Conservation (phyloP, 2,888 invertebrate genomes). For the Nycteola revayana region DNA sequence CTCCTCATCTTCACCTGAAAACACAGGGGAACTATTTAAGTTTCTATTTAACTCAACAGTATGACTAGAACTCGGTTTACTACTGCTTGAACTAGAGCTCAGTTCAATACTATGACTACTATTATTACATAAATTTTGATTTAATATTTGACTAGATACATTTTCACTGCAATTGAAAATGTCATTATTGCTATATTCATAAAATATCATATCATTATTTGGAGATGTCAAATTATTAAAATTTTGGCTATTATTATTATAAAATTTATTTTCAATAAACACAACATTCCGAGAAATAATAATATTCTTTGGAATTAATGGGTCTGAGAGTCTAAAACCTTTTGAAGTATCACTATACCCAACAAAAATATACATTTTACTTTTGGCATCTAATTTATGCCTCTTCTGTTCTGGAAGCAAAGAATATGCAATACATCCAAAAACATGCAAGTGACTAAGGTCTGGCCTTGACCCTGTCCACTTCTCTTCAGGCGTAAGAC, state of each 20-base stretch:
- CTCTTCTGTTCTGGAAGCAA: neutral
- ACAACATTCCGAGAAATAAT: neutral
- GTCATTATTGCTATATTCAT: neutral
- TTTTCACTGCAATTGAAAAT: neutral
- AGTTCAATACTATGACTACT: neutral
- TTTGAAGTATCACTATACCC: neutral
- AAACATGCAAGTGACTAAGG: conserved; percentile 2
- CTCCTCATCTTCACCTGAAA: too few species aligned
- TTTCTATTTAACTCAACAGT: too few species aligned
- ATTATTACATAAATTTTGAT: neutral
- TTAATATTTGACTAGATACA: neutral
- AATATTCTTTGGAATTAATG: neutral
- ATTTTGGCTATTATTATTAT: neutral
- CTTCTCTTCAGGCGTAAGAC: neutral
- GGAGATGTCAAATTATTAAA: too few species aligned
- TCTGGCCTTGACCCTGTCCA: conserved; percentile 4
- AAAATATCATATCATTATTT: neutral
- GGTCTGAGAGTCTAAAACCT: neutral
- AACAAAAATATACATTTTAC: neutral
- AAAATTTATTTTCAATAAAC: neutral
- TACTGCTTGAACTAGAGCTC: too few species aligned
- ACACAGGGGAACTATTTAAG: too few species aligned
- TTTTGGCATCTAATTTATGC: neutral
- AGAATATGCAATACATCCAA: conserved; percentile 3
- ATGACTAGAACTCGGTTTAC: too few species aligned